Evolutionary conservation across 2,888 invertebrate species (phyloP).

Genomic region (Brenthis daphne): DNA sequence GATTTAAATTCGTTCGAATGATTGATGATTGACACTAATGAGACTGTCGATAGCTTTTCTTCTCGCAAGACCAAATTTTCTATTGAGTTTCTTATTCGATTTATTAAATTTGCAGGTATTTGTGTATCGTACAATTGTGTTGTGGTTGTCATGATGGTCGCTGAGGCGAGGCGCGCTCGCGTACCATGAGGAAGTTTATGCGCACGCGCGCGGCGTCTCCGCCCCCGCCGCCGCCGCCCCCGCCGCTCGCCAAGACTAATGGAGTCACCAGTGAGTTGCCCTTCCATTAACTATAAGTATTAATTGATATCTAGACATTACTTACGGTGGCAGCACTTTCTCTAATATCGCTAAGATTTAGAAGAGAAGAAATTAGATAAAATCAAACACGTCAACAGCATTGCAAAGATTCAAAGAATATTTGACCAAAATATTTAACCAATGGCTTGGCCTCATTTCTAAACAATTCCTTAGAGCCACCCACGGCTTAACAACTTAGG

Average conservation of each 20-base stretch:
- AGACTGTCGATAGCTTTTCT: too few relatives aligned
- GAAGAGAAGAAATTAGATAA: too few relatives aligned
- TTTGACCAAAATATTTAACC: too few relatives aligned
- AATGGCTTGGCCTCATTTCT: too few relatives aligned
- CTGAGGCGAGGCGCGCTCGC: conserved; percentile 35
- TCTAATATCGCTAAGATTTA: too few relatives aligned
- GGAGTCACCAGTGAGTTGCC: conserved; percentile 53
- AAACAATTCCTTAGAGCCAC: too few relatives aligned
- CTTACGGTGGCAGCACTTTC: neutral
- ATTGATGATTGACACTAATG: too few relatives aligned
- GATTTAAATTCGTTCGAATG: too few relatives aligned
- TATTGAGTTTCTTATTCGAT: neutral
- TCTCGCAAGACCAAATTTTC: too few relatives aligned
- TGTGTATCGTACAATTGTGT: conserved; percentile 1
- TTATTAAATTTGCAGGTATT: conserved; percentile 10
- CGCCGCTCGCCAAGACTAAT: conserved; percentile 41
- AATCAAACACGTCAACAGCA: too few relatives aligned
- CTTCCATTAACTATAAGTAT: neutral
- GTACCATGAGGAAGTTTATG: conserved; percentile 66
- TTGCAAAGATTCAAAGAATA: too few relatives aligned
- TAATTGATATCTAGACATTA: neutral
- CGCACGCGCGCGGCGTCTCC: conserved; percentile 52
- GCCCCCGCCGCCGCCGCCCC: conserved; percentile 38
- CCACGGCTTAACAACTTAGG: too few relatives aligned
- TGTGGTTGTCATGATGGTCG: conserved; percentile 9